Base-by-base conservation (phyloP, 2,113 vertebrate species). In the Salvelinus fontinalis region DNA sequence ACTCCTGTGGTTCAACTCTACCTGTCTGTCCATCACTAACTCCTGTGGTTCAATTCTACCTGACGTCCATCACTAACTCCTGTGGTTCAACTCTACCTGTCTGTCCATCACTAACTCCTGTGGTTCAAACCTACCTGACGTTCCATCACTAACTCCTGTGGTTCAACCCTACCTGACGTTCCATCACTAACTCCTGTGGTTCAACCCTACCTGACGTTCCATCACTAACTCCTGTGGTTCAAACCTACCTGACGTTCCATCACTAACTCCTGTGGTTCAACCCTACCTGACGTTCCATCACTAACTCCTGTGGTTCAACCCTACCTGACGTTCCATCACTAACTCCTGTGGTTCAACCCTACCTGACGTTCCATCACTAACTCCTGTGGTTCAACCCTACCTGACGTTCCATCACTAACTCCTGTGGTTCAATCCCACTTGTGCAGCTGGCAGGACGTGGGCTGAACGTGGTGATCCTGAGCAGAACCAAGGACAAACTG, bases 381-480 rank as follows among this genome's bases (percentile, higher is more conserved):
- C 51, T 14, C 16, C 51, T 54, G 12, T 54, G 51, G 51, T 54
- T 18, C 11, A 12, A 54, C 0, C 0, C 51, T 1, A 34, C 16
- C 51, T 34, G 31, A 7, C 11, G 1, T 0, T 54, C 0, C 0
- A 54, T 54, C 14, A 54, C 51, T 14, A 54, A 12, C 51, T 14
- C 51, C 51, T 20, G 13, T n/a, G 13, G 49, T 51, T 51, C 49
- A 3, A 16, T 16, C 16, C 51, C 1, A 54, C 51, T 4, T 54
- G 51, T 18, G 16, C 79, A 97, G 95, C 86, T 98, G 70, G 95
- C 95, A 29, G 93, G 89, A 75, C 87, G 31, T 54, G 95, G 95
- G n/a, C 91, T 97, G 93, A 93, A 95, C 9, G 54, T 95, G 27
- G 92, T 96, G 2, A 94, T 97, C 77, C 95, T 97, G 84, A 97